Evolutionary conservation across 2,797 vertebrate species (phyloP).

Genomic region (Intellagama lesueurii): DNA sequence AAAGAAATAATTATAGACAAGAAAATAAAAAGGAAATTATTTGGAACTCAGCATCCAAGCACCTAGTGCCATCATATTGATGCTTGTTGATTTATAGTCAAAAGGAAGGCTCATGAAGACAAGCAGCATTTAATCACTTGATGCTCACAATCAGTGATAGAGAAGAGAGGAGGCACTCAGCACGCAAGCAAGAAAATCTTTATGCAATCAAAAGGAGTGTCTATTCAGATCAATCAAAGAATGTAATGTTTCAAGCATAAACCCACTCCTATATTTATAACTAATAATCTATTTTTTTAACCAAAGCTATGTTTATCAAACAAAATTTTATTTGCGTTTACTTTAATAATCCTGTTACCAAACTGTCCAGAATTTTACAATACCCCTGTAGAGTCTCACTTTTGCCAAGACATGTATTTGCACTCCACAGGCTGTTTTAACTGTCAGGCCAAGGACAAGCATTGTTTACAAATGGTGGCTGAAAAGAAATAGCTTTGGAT

Average conservation of each 20-base stretch:
- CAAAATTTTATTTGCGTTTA: background rate
- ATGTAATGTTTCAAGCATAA: background rate
- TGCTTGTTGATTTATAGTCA: slow-evolving; percentile 27
- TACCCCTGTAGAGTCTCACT: too few relatives aligned
- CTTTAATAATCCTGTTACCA: background rate
- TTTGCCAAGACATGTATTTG: too few relatives aligned
- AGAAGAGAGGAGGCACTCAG: background rate
- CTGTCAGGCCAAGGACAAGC: too few relatives aligned
- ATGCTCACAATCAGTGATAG: slow-evolving; percentile 9
- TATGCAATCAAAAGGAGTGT: background rate
- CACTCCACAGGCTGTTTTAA: too few relatives aligned
- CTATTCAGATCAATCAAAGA: background rate
- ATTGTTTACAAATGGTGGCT: too few relatives aligned
- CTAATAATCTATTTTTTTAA: background rate
- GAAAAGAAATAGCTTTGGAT: too few relatives aligned
- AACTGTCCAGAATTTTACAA: too few relatives aligned
- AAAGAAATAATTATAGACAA: slow-evolving; percentile 29
- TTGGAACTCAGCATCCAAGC: background rate
- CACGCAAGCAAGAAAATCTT: background rate
- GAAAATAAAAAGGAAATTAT: background rate
- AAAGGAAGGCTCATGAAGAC: slow-evolving; percentile 25
- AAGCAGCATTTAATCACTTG: slow-evolving; percentile 25
- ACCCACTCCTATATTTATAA: background rate
- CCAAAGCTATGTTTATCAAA: background rate
- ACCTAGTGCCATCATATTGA: slow-evolving; percentile 4